Percentiles rank a stretch among this genome's conserved stretches.
phyloP scores from a whole-genome alignment of 1,140 invertebrate species.

The Pomacea maculata region DNA sequence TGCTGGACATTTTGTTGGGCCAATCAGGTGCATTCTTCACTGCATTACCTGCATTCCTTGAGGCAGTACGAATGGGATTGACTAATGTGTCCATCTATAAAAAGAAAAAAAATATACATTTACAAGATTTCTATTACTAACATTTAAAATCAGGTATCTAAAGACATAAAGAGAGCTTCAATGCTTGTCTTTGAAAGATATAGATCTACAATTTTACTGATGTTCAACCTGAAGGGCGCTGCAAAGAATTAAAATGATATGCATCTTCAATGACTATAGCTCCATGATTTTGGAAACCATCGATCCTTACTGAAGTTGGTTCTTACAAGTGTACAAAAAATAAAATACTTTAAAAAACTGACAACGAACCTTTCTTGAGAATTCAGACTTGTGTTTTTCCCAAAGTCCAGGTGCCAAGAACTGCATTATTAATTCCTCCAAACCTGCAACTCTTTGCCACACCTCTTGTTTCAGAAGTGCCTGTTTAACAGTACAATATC shows the following conservation, averaged over 20 bases:
- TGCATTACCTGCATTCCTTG: slow-evolving; percentile 78
- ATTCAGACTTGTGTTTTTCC: slow-evolving; percentile 69
- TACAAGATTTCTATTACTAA: no score
- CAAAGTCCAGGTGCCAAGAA: slow-evolving; percentile 85
- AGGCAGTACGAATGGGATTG: slow-evolving; percentile 83
- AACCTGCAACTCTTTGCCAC: slow-evolving; percentile 73
- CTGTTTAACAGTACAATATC: slow-evolving; percentile 38
- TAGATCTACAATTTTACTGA: no score
- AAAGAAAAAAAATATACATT: no score
- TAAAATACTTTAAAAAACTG: neutral
- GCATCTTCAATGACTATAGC: no score
- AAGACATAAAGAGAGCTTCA: no score
- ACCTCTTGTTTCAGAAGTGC: slow-evolving; percentile 73
- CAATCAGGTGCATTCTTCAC: slow-evolving; percentile 82
- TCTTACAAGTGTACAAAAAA: no score
- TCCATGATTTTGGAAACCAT: neutral
- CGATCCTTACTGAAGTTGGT: neutral
- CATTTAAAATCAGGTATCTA: no score
- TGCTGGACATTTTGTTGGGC: slow-evolving; percentile 69
- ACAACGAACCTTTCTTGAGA: slow-evolving; percentile 62
- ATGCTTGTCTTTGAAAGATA: no score
- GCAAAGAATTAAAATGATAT: neutral
- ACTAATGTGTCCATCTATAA: slow-evolving; percentile 69
- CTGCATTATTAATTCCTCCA: slow-evolving; percentile 76
- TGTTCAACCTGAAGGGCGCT: no score